Percentiles rank a stretch among this genome's conserved stretches.
Conservation (phyloP, 2,888 invertebrate species). For the Sisyra terminalis region DNA sequence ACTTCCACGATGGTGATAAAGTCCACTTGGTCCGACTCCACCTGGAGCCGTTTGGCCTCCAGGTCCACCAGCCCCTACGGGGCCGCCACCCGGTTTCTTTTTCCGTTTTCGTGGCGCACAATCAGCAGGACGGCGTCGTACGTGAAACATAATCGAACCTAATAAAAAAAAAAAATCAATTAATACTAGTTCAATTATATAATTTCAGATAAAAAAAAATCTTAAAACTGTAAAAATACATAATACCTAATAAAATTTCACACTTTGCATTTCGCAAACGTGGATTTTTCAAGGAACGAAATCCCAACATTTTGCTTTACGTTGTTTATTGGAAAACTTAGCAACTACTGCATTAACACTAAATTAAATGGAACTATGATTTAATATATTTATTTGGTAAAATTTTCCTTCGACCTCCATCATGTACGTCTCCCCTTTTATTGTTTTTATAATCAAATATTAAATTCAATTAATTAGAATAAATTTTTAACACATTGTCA, state of each 20-base stretch:
- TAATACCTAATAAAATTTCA: slow-evolving; percentile 51
- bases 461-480: too few species aligned
- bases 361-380: not conserved
- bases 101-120: slow-evolving; percentile 82
- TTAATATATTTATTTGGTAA: not conserved
- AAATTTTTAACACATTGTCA: too few species aligned
- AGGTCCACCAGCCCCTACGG: slow-evolving; percentile 30
- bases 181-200: not conserved
- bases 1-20: slow-evolving; percentile 32
- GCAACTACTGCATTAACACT: not conserved
- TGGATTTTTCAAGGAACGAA: slow-evolving; percentile 40
- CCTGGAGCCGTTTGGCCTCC: slow-evolving; percentile 22
- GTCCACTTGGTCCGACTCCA: slow-evolving; percentile 31
- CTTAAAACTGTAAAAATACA: slow-evolving; percentile 3
- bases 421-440: too few species aligned
- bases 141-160: slow-evolving; percentile 97
- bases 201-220: not conserved
- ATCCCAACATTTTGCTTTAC: slow-evolving; percentile 33
- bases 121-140: slow-evolving; percentile 82
- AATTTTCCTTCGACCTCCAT: not conserved
- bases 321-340: not conserved
- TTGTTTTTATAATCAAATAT: too few species aligned
- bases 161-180: slow-evolving; percentile 17
- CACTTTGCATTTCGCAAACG: slow-evolving; percentile 46
- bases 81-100: slow-evolving; percentile 36